A percentile compares a stretch with the other conserved stretches of the same genome.
Conservation (phyloP, 2,888 invertebrate species). For the Eueremaeus valkanovi region DNA sequence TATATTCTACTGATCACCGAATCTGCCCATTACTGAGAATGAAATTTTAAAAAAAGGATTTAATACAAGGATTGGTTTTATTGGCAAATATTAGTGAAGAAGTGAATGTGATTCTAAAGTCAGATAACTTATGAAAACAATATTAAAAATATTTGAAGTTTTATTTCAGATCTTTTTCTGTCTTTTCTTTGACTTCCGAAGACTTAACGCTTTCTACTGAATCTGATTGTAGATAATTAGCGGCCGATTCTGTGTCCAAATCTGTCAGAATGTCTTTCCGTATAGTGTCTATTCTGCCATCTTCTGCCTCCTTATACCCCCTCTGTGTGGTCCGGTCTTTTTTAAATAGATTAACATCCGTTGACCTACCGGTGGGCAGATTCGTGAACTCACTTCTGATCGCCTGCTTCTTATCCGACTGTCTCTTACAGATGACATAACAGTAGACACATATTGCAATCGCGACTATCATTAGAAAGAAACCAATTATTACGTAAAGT, state of each 20-base stretch:
- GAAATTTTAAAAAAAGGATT: too few species aligned
- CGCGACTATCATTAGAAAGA: neutral
- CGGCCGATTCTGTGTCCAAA: neutral
- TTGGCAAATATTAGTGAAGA: too few species aligned
- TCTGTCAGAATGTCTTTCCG: neutral
- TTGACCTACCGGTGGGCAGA: neutral
- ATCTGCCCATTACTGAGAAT: too few species aligned
- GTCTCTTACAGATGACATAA: neutral
- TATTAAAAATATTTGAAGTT: too few species aligned
- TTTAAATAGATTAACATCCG: neutral
- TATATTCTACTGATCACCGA: too few species aligned
- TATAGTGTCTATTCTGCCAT: too few species aligned
- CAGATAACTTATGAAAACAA: too few species aligned
- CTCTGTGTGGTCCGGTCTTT: too few species aligned
- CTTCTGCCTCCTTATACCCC: too few species aligned
- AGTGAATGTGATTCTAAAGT: too few species aligned
- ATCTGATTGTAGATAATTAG: neutral
- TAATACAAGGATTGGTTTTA: too few species aligned
- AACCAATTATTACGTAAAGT: neutral
- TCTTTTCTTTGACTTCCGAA: neutral
- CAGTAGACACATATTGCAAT: slow-evolving; percentile 3
- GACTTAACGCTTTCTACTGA: neutral
- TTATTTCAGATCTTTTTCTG: neutral
- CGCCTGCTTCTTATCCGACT: neutral
- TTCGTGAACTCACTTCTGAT: neutral